phyloP scores from a whole-genome alignment of 2,888 invertebrate species.

The Diarsia dahlii region DNA sequence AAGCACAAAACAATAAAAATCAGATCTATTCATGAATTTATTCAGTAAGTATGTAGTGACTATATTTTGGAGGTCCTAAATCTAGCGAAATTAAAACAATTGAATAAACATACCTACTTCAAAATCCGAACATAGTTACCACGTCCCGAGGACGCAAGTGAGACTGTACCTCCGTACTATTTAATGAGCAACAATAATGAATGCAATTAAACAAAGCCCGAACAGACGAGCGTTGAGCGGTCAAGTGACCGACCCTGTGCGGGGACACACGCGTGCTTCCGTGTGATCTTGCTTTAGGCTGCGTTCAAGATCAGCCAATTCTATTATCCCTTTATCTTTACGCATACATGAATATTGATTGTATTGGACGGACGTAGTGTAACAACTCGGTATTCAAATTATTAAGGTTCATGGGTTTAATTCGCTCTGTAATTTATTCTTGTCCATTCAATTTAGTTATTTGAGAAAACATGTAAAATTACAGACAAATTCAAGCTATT shows the following conservation, averaged over 20 bases:
- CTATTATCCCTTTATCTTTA: constrained; percentile 71
- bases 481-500: too few relatives aligned
- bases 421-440: constrained; percentile 11
- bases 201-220: constrained; percentile 68
- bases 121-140: constrained; percentile 24
- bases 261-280: constrained; percentile 76
- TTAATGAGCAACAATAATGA: constrained; percentile 59
- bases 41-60: too few relatives aligned
- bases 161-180: constrained; percentile 40
- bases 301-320: constrained; percentile 68
- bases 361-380: constrained; percentile 33
- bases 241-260: constrained; percentile 72
- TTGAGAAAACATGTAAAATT: too few relatives aligned
- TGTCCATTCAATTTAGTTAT: background rate
- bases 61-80: background rate
- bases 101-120: background rate
- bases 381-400: constrained; percentile 37
- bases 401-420: constrained; percentile 29
- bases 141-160: constrained; percentile 44
- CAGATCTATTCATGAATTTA: too few relatives aligned
- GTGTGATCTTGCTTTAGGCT: constrained; percentile 71
- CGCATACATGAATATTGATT: constrained; percentile 56
- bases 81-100: constrained; percentile 9
- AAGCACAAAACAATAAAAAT: too few relatives aligned
- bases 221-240: constrained; percentile 61